Evolutionary conservation across 1,140 invertebrate species (phyloP).

Genomic region (Zaprionus nigranus): DNA sequence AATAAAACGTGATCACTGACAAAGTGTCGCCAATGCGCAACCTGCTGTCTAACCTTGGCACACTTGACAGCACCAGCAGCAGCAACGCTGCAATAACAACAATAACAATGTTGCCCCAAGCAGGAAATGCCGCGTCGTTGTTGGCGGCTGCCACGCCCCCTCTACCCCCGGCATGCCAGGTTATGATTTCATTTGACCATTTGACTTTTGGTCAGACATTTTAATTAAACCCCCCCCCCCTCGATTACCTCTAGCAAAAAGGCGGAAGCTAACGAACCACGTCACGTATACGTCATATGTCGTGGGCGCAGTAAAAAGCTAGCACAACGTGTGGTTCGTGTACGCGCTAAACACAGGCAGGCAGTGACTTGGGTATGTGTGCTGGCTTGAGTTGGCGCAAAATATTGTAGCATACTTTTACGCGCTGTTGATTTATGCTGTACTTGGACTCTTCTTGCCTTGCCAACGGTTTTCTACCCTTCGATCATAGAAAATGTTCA

Average conservation of each 20-base stretch:
- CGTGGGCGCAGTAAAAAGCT: background rate
- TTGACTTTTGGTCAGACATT: slow-evolving; percentile 10
- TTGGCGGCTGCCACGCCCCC: slow-evolving; percentile 4
- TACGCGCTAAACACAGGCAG: background rate
- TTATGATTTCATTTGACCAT: slow-evolving; percentile 38
- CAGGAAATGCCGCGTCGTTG: slow-evolving; percentile 38
- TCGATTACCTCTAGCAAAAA: background rate
- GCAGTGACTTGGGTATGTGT: background rate
- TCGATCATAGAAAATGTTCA: too few species aligned
- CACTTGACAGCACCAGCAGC: slow-evolving; percentile 44
- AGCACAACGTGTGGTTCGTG: slow-evolving; percentile 8
- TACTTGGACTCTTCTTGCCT: too few species aligned
- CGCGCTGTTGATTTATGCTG: too few species aligned
- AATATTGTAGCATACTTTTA: background rate
- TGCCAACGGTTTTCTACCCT: too few species aligned
- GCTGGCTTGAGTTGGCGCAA: background rate
- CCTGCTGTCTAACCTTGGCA: slow-evolving; percentile 67
- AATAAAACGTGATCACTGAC: slow-evolving; percentile 70
- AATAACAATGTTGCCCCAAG: slow-evolving; percentile 3
- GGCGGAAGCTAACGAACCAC: slow-evolving; percentile 31
- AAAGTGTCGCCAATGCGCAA: slow-evolving; percentile 52
- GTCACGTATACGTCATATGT: slow-evolving; percentile 23
- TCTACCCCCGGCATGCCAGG: background rate
- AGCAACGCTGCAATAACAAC: background rate
- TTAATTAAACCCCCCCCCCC: background rate